Percentiles rank a stretch among this genome's conserved stretches.
These are phyloP conservation scores for Lasioglossum morio DNA, from an alignment of 2,888 invertebrate genomes.

Conservation along the genomic window DNA sequence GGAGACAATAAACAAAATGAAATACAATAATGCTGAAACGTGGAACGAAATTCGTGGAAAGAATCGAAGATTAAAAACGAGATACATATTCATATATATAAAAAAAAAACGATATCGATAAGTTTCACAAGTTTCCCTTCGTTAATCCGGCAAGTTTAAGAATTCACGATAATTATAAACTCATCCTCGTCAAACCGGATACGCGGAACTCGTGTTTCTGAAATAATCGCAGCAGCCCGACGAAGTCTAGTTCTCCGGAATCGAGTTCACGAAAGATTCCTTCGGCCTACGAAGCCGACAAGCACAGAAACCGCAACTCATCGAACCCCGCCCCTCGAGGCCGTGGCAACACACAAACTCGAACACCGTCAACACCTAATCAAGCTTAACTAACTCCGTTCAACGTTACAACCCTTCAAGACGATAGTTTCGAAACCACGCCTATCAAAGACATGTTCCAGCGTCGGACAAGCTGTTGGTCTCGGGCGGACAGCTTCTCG, in stretches of 20 bases:
- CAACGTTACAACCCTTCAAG: constrained; percentile 30
- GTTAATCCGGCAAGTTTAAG: background rate
- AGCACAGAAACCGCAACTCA: background rate
- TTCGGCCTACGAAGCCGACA: background rate
- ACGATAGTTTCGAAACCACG: constrained; percentile 46
- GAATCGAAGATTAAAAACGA: background rate
- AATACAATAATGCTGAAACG: background rate
- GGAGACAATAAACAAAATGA: background rate
- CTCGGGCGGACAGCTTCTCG: constrained; percentile 22
- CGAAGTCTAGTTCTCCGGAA: background rate
- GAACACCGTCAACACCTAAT: constrained; percentile 36
- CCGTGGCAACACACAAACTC: constrained; percentile 8
- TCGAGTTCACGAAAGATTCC: background rate
- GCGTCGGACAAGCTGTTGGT: constrained; percentile 36
- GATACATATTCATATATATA: background rate
- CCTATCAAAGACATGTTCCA: constrained; percentile 51
- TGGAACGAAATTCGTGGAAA: background rate
- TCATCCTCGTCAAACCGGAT: background rate
- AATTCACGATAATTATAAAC: background rate
- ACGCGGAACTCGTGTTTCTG: background rate
- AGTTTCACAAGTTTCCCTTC: background rate
- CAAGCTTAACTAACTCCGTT: constrained; percentile 41
- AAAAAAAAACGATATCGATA: background rate
- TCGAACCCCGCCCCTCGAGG: background rate
- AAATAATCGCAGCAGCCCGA: background rate